Conservation (phyloP, 2,113 vertebrate genomes). For the Sceloporus tristichus region DNA sequence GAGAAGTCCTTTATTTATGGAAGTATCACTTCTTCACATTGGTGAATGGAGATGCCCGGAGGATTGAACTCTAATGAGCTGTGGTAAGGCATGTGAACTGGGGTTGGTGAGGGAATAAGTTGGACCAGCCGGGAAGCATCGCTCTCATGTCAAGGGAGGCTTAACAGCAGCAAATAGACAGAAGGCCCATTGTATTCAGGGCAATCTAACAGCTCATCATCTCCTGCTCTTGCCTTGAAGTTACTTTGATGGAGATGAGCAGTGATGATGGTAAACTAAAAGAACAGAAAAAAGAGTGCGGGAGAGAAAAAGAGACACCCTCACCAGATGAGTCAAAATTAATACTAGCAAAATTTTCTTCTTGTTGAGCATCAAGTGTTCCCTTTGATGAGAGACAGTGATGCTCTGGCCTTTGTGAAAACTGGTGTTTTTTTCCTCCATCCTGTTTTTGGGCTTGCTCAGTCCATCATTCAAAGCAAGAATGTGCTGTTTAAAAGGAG, state of each 20-base stretch:
- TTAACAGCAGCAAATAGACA: constrained; percentile 47
- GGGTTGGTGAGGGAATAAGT: not conserved
- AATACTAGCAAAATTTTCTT: constrained; percentile 15
- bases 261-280: not conserved
- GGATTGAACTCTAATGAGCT: constrained; percentile 25
- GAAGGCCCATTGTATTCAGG: constrained; percentile 10
- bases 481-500: not conserved
- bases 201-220: fast-evolving
- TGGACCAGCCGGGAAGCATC: constrained; percentile 16
- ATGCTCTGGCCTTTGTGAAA: not conserved
- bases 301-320: too few species aligned
- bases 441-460: not conserved
- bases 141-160: constrained; percentile 6
- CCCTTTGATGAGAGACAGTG: constrained; percentile 20
- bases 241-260: constrained; percentile 34
- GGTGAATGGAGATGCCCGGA: not conserved
- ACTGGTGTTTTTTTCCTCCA: not conserved
- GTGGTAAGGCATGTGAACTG: not conserved
- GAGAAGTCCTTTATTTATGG: constrained; percentile 35
- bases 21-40: not conserved
- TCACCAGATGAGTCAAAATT: constrained; percentile 43
- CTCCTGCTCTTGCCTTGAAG: constrained; percentile 47
- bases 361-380: not conserved
- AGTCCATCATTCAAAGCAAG: not conserved
- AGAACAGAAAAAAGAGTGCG: too few species aligned